Percentiles rank a stretch among this genome's conserved stretches.
These are phyloP conservation scores for Cheiracanthium punctorium DNA, from an alignment of 2,888 invertebrate genomes.

Conservation along the genomic window DNA sequence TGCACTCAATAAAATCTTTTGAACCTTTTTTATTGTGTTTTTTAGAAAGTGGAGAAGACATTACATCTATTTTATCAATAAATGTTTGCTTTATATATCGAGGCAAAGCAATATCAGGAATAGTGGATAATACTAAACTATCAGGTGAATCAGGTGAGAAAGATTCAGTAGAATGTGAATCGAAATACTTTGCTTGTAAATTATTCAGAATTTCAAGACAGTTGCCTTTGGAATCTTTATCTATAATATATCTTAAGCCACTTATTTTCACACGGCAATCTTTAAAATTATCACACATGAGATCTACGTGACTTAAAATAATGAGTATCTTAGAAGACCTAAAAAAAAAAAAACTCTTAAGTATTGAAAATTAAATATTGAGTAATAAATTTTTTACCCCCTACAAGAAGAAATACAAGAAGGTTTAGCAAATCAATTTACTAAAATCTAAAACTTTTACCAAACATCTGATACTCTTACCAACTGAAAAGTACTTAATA, in stretches of 20 bases:
- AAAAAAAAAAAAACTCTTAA: slow-evolving; percentile 12
- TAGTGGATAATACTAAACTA: neutral
- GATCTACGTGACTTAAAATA: slow-evolving; percentile 38
- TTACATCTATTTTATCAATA: slow-evolving; percentile 27
- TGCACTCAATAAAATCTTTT: neutral
- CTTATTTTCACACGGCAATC: slow-evolving; percentile 51
- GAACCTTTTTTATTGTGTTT: slow-evolving; percentile 11
- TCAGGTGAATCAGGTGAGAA: neutral
- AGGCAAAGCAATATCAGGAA: neutral
- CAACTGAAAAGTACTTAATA: too few species aligned
- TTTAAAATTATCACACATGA: slow-evolving; percentile 36
- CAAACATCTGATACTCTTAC: too few species aligned
- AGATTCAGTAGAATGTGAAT: neutral
- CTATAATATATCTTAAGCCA: slow-evolving; percentile 50
- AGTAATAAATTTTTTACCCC: too few species aligned
- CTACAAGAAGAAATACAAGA: too few species aligned
- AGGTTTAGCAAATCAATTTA: too few species aligned
- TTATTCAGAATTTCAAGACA: neutral
- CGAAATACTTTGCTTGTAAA: slow-evolving; percentile 1
- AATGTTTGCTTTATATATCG: slow-evolving; percentile 36
- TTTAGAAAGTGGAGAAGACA: slow-evolving; percentile 40
- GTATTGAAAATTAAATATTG: too few species aligned
- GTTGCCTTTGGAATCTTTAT: slow-evolving; percentile 19
- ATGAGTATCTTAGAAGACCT: slow-evolving; percentile 50
- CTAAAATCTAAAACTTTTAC: too few species aligned